Percentiles rank a stretch among this genome's conserved stretches.
Evolutionary conservation across 2,113 vertebrate genomes (phyloP).

Genomic region (Ramphastos sulfuratus): DNA sequence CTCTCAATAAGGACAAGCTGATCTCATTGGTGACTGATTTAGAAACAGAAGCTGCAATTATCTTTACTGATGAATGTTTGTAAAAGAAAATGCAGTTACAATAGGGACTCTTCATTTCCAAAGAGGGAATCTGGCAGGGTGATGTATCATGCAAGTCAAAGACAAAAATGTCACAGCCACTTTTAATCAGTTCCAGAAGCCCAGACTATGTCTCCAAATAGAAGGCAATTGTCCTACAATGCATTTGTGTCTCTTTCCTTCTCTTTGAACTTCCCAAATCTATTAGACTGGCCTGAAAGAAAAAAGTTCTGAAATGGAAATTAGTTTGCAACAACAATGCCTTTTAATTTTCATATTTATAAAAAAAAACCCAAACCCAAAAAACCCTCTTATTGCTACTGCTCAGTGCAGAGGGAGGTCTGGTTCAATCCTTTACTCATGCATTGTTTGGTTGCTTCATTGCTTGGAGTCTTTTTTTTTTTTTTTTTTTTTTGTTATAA

Average conservation of each 20-base stretch:
- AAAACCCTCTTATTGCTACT: background rate
- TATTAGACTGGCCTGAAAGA: background rate
- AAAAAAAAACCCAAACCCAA: background rate
- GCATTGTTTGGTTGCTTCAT: background rate
- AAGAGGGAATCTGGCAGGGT: background rate
- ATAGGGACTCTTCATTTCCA: background rate
- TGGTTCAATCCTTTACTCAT: background rate
- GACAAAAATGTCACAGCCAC: background rate
- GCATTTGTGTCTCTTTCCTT: background rate
- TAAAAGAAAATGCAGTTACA: background rate
- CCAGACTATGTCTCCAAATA: background rate
- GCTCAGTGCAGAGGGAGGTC: background rate
- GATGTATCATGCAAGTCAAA: background rate
- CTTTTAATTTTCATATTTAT: background rate
- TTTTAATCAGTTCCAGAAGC: background rate
- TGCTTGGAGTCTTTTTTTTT: background rate
- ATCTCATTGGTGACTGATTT: background rate
- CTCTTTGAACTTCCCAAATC: background rate
- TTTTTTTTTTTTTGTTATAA: background rate
- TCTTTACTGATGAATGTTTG: background rate
- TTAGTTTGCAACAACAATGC: background rate
- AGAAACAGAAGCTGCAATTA: slow-evolving; percentile 6
- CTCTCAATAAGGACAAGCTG: background rate
- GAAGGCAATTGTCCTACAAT: background rate
- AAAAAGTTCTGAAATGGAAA: background rate